Conservation (phyloP, 2,113 vertebrate species). For the Taurulus bubalis region DNA sequence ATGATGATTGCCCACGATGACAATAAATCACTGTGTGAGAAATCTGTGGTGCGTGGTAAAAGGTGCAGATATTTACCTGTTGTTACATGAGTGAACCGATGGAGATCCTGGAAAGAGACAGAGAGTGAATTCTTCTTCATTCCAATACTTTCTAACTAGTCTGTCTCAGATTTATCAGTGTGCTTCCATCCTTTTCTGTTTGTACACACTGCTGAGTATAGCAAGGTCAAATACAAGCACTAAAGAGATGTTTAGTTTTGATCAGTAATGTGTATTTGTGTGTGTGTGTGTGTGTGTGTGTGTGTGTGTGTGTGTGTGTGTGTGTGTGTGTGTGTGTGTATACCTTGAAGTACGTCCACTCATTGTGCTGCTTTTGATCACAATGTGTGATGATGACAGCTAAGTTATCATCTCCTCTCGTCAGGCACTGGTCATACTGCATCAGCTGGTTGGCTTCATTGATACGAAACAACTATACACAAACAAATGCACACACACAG, state of each 20-base stretch:
- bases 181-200: background rate
- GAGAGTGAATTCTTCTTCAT: background rate
- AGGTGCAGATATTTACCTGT: constrained; percentile 88
- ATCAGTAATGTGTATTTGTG: background rate
- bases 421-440: constrained; percentile 98
- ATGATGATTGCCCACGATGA: background rate
- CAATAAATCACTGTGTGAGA: background rate
- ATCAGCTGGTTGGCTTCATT: constrained; percentile 97
- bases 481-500: constrained; percentile 11
- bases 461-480: constrained; percentile 92
- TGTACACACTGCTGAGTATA: constrained; percentile 1
- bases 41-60: background rate
- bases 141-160: background rate
- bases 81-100: constrained; percentile 90
- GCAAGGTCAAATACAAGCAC: background rate
- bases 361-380: constrained; percentile 90
- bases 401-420: constrained; percentile 87
- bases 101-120: constrained; percentile 85
- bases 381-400: constrained; percentile 93
- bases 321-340: constrained; percentile 52
- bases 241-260: background rate
- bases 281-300: constrained; percentile 34
- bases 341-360: constrained; percentile 98
- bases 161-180: background rate
- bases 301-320: constrained; percentile 30